Base-by-base conservation (phyloP, 2,888 invertebrate species). In the Colletes collaris region DNA sequence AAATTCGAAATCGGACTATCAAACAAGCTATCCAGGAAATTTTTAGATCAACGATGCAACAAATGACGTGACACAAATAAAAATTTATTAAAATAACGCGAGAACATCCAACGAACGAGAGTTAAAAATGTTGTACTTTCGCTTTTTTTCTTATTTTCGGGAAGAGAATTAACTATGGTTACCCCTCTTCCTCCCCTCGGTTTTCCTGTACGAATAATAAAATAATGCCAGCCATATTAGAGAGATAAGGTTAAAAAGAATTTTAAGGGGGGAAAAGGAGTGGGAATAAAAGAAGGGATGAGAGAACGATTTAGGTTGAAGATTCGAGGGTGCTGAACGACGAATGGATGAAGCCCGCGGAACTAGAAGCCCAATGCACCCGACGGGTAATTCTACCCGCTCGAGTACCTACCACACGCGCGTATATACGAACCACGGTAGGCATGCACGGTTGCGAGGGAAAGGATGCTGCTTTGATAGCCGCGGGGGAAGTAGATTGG, bases 401-500 rank as follows among this genome's bases (percentile, higher is more conserved):
- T 90, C 89, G 88, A 90, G 88, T 90, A 88, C 89, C 84, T 88
- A 86, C 88, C 85, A 87, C 88, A 84, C 87, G 84, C 85, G 82
- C 81, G 75, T 78, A 56, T 71, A 78, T 69, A 81, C 75, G 76
- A 78, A 68, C 74, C 75, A 53, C 63, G 68, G 77, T 72, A 66
- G 76, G 82, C 69, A 76, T 72, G 81, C 78, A 65, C 78, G 81
- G 67, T 73, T 81, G 82, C 81, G 73, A 83, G 86, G 77, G 86
- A 79, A 85, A 85, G 83, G 89, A 87, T 88, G 83, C 82, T 82
- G 89, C 91, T 91, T 91, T 90, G 91, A 91, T 91, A 91, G 89
- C 91, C 88, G 87, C 87, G 87, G 89, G 90, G 88, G 88, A 88
- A 89, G 91, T 90, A 90, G 90, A 91, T 91, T 91, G 91, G 91